Percentiles rank a stretch among this genome's conserved stretches.
These are phyloP conservation scores for Tetragonula carbonaria DNA, from an alignment of 2,888 invertebrate genomes.

Conservation along the genomic window DNA sequence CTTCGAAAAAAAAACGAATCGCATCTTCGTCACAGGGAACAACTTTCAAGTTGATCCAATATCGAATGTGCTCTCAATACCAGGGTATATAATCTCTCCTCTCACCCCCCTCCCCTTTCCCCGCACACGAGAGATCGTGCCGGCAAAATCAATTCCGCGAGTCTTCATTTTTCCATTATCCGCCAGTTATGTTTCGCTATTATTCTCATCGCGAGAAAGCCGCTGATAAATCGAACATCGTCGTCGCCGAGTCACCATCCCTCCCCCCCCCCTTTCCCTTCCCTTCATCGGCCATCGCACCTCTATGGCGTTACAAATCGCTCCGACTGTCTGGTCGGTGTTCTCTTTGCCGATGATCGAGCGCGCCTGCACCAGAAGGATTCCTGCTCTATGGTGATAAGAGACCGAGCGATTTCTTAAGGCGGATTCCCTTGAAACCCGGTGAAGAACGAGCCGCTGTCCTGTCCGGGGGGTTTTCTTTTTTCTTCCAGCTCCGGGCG, in stretches of 20 bases:
- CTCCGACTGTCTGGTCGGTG: conserved; percentile 65
- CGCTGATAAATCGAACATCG: conserved; percentile 58
- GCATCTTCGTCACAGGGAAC: neutral
- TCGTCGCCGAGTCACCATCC: conserved; percentile 30
- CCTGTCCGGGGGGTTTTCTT: conserved; percentile 46
- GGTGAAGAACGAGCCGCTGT: conserved; percentile 63
- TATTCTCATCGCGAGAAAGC: conserved; percentile 43
- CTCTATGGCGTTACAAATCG: conserved; percentile 67
- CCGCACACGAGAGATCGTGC: neutral
- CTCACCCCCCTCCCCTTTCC: no score
- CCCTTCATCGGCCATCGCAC: neutral
- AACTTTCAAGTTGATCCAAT: neutral
- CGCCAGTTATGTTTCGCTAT: conserved; percentile 57
- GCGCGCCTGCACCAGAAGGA: conserved; percentile 65
- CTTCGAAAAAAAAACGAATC: no score
- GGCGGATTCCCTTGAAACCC: conserved; percentile 69
- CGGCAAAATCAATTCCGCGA: conserved; percentile 27
- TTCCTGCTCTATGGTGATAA: conserved; percentile 74
- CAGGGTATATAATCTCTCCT: neutral
- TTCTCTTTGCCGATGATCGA: conserved; percentile 71
- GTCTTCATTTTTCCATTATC: conserved; percentile 49
- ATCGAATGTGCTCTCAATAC: neutral
- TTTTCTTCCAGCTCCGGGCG: conserved; percentile 35
- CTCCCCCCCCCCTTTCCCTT: no score
- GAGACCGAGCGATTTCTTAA: conserved; percentile 74